Percentiles rank a stretch among this genome's conserved stretches.
These are phyloP conservation scores for Aquatica leii DNA, from an alignment of 2,888 invertebrate species.

Conservation along the genomic window DNA sequence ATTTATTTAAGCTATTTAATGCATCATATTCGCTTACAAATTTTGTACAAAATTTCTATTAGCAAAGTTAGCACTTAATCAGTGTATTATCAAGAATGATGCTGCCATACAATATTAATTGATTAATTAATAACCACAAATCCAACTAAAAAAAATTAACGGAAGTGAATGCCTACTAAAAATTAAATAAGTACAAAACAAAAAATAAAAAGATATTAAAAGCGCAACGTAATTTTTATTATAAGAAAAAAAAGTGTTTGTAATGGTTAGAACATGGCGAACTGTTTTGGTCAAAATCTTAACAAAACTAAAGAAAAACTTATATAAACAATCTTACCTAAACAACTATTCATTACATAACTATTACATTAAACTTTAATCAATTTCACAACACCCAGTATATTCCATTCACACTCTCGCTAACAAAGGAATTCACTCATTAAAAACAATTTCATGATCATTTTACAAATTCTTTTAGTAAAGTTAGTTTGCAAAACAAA, in stretches of 20 bases:
- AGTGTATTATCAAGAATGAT: background rate
- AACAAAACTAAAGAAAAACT: conserved; percentile 35
- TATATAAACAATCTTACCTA: conserved; percentile 36
- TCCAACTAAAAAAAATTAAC: conserved; percentile 11
- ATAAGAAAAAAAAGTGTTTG: conserved; percentile 9
- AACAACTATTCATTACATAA: conserved; percentile 41
- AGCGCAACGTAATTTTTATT: conserved; percentile 15
- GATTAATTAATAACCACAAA: background rate
- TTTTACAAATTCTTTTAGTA: conserved; percentile 24
- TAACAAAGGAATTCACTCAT: conserved; percentile 30
- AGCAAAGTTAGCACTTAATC: background rate
- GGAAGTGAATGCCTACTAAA: conserved; percentile 6
- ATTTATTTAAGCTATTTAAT: background rate
- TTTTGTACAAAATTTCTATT: conserved; percentile 9
- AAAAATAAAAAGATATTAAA: conserved; percentile 10
- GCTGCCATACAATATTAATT: conserved; percentile 18
- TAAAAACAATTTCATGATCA: conserved; percentile 26
- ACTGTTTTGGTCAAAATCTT: conserved; percentile 32
- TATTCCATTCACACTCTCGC: conserved; percentile 34
- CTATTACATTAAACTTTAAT: conserved; percentile 40
- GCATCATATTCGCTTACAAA: background rate
- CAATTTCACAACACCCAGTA: conserved; percentile 37
- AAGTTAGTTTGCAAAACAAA: conserved; percentile 25
- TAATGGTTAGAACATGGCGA: background rate
- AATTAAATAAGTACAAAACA: conserved; percentile 13